A percentile compares a stretch with the other conserved stretches of the same genome.
phyloP scores from a whole-genome alignment of 2,797 vertebrate genomes.

The Dallia pectoralis region DNA sequence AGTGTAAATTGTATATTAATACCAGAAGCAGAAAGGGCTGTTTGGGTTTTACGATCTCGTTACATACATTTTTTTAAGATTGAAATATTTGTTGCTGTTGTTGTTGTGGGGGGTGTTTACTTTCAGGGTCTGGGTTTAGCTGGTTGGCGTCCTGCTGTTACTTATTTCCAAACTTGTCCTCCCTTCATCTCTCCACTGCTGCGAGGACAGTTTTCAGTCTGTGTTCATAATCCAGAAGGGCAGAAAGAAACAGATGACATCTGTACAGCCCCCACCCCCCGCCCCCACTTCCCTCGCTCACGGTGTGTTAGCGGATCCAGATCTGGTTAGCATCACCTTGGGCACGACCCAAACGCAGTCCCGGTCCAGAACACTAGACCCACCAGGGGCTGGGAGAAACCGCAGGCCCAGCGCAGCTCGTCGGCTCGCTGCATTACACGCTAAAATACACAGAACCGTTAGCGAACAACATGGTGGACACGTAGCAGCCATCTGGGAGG shows the following conservation, averaged over 20 bases:
- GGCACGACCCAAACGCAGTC: background rate
- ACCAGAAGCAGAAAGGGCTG: conserved; percentile 8
- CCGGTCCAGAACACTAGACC: background rate
- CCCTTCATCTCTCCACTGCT: background rate
- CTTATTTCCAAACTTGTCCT: background rate
- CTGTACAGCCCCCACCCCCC: background rate
- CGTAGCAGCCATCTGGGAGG: background rate
- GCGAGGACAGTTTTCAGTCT: no score
- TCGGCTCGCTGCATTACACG: background rate
- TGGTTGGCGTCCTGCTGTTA: background rate
- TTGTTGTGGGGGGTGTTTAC: background rate
- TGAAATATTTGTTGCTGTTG: background rate
- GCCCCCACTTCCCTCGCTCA: background rate
- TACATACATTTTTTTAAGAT: background rate
- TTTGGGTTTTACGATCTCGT: background rate
- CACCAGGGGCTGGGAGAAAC: background rate
- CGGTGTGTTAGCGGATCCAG: conserved; percentile 13
- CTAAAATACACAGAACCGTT: background rate
- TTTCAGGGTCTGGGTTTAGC: background rate
- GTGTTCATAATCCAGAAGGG: no score
- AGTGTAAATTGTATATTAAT: conserved; percentile 11
- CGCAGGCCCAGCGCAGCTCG: background rate
- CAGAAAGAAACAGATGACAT: no score
- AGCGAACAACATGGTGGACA: background rate
- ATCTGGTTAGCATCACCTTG: conserved; percentile 14